phyloP scores from a whole-genome alignment of 1,140 invertebrate species.

The Trichoplusia ni region DNA sequence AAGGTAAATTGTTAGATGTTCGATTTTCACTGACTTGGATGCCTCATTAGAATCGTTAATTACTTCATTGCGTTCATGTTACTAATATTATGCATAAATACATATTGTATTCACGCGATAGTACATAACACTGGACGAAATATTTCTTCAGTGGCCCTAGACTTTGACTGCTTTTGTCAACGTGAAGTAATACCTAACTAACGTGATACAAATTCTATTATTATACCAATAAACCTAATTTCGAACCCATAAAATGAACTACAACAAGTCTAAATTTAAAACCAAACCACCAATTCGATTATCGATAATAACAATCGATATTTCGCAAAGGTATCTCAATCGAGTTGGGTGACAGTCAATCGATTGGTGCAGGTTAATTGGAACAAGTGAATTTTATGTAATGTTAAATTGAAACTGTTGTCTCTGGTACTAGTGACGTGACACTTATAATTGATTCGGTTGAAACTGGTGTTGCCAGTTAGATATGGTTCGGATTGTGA shows the following conservation, averaged over 20 bases:
- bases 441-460: slow-evolving; percentile 2
- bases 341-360: slow-evolving; percentile 33
- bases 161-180: too few species aligned
- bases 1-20: too few species aligned
- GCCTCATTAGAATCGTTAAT: not conserved
- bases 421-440: not conserved
- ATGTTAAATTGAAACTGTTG: slow-evolving; percentile 20
- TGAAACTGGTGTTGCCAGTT: slow-evolving; percentile 21
- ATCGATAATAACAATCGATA: slow-evolving; percentile 12
- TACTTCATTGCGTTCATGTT: not conserved
- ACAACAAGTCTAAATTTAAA: too few species aligned
- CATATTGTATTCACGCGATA: not conserved
- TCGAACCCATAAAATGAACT: not conserved
- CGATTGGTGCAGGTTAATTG: slow-evolving; percentile 21
- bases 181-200: too few species aligned
- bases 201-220: too few species aligned
- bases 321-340: slow-evolving; percentile 35
- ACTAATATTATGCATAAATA: not conserved
- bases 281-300: not conserved
- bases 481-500: slow-evolving; percentile 16
- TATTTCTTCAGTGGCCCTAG: not conserved
- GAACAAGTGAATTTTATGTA: slow-evolving; percentile 40
- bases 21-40: not conserved
- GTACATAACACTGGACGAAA: not conserved
- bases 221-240: not conserved